These are phyloP conservation scores for Acanthis flammea DNA, from an alignment of 2,797 vertebrate species.

Conservation along the genomic window DNA sequence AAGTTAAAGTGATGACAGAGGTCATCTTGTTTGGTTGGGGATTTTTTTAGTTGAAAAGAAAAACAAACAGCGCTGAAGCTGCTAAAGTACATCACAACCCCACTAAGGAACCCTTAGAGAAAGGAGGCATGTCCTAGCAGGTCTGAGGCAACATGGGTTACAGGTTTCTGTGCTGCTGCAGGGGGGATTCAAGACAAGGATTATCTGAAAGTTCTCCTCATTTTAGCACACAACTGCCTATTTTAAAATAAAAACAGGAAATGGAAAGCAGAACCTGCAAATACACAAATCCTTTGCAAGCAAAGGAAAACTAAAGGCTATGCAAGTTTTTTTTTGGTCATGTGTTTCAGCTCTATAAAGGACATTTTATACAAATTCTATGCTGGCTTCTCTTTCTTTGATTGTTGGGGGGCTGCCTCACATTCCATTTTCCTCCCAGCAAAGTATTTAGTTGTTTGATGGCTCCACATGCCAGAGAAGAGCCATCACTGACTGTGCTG, in stretches of 20 bases:
- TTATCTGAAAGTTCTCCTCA: neutral
- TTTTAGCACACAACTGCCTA: neutral
- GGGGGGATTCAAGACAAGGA: neutral
- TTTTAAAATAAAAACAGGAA: slow-evolving; percentile 47
- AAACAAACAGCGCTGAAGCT: neutral
- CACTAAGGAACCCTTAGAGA: neutral
- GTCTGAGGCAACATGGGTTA: rapidly evolving
- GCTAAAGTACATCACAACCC: neutral
- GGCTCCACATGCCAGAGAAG: neutral
- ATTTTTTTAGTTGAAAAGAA: neutral
- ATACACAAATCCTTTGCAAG: neutral
- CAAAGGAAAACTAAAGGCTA: neutral
- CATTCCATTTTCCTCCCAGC: too few species aligned
- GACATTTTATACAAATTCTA: neutral
- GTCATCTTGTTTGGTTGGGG: neutral
- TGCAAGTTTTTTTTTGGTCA: neutral
- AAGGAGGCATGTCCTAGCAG: neutral
- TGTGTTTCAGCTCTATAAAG: rapidly evolving
- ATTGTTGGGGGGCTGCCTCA: neutral
- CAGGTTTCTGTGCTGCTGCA: neutral
- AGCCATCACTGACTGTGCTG: neutral
- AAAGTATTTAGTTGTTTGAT: neutral
- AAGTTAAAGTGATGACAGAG: neutral
- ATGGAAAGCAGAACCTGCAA: slow-evolving; percentile 54
- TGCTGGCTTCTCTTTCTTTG: neutral